A percentile compares a stretch with the other conserved stretches of the same genome.
These are phyloP conservation scores for Melanotaenia pygmaea DNA, from an alignment of 2,797 vertebrate species.

Conservation along the genomic window DNA sequence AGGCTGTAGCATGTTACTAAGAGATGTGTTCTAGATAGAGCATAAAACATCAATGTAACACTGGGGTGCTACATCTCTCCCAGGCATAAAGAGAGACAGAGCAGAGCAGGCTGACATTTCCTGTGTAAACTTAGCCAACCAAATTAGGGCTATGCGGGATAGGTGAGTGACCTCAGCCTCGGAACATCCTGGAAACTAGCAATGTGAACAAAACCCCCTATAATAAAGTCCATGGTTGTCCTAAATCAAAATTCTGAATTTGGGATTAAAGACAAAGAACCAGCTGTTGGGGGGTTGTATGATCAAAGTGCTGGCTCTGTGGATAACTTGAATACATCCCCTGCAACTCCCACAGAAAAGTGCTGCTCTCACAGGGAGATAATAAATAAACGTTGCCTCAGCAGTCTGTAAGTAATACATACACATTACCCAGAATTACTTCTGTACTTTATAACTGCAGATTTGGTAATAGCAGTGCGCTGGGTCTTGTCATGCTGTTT, in stretches of 20 bases:
- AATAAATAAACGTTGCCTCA: constrained; percentile 71
- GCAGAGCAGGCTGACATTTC: constrained; percentile 40
- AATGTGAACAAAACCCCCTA: constrained; percentile 33
- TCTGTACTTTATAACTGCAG: constrained; percentile 67
- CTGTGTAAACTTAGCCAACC: constrained; percentile 44
- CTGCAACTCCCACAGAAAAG: constrained; percentile 32
- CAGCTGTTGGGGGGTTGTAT: constrained; percentile 36
- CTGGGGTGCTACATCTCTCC: constrained; percentile 56
- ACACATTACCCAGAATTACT: constrained; percentile 78
- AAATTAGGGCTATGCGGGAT: constrained; percentile 24
- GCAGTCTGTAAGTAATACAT: constrained; percentile 72
- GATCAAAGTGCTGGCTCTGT: constrained; percentile 55
- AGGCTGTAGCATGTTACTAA: constrained; percentile 60
- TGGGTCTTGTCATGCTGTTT: constrained; percentile 61
- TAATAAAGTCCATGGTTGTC: constrained; percentile 21
- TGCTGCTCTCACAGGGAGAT: constrained; percentile 16
- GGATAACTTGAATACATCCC: constrained; percentile 41
- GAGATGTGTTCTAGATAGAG: constrained; percentile 74
- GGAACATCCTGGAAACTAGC: constrained; percentile 35
- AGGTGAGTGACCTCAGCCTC: constrained; percentile 19
- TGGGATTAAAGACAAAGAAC: constrained; percentile 48
- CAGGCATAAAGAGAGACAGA: constrained; percentile 47
- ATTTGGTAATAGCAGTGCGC: constrained; percentile 62
- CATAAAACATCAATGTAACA: constrained; percentile 60
- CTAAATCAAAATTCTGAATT: constrained; percentile 35